Base-by-base conservation (phyloP, 2,888 invertebrate species). In the Agrochola macilenta region DNA sequence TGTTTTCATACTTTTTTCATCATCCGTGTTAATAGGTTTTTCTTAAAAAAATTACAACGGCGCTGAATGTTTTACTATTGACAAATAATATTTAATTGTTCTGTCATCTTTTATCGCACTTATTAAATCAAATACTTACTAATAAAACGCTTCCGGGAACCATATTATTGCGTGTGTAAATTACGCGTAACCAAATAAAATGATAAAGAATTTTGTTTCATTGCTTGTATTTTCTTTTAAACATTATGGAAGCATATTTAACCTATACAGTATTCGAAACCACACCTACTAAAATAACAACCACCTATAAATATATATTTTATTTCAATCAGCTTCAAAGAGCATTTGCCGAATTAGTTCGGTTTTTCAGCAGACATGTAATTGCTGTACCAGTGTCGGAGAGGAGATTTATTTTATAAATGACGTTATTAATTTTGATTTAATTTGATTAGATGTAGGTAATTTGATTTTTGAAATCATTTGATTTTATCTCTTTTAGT, bases 1-100 rank as follows among this genome's bases (percentile, higher is more conserved):
- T 23, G 7, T 73, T 39, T 30, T 74, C 12, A 8, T 23, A 74
- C 30, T 30, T 73, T 30, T 73, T 49, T 71, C 11, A 39, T 23
- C 26, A 39, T 17, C 20, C 20, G 20, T 43, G 0, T 0, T 20
- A 9, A 12, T 26, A 23, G 35, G 52, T n/a, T 39, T 43, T 69
- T 60, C 17, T 46, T 46, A 17, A 30, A 35, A 20, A 39, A 12
- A 46, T 11, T 43, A 74, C 30, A 30, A 12, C 17, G 0, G 26
- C 7, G 7, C 20, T 14, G 30, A 46, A 69, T n/a, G 12, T 35
- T 71, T 35, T 8, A 11, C 12, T 35, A 8, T 30, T 35, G 17
- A 7, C 7, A 30, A 66, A 35, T 0, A 69, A 17, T 43, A 43
- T 43, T 43, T 26, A 26, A 46, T 26, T 46, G 8, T 66, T 46